A percentile compares a stretch with the other conserved stretches of the same genome.
Evolutionary conservation across 2,113 vertebrate species (phyloP).

Genomic region (Oceanites oceanicus): DNA sequence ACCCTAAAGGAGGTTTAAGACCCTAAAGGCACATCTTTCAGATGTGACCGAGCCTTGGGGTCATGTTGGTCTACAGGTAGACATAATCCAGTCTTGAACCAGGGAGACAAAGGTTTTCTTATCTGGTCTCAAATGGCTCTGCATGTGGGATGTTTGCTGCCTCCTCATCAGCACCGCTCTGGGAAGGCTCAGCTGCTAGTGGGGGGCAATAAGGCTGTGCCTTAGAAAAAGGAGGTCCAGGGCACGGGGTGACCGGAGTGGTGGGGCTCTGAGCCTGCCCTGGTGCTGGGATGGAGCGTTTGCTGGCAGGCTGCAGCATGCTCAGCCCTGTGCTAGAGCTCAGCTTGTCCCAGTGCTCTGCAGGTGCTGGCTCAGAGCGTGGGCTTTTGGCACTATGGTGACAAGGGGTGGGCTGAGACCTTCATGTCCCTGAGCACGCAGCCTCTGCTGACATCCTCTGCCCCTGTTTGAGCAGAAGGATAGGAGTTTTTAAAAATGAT

Average conservation of each 20-base stretch:
- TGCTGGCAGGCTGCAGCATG: not conserved
- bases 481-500: not conserved
- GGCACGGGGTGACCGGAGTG: fast-evolving
- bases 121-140: not conserved
- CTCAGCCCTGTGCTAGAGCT: not conserved
- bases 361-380: not conserved
- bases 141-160: not conserved
- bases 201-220: not conserved
- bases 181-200: not conserved
- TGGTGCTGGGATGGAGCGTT: not conserved
- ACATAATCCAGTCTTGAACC: fast-evolving
- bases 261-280: not conserved
- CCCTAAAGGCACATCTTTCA: not conserved
- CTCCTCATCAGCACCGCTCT: not conserved
- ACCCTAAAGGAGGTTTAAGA: not conserved
- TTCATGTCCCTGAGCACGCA: fast-evolving
- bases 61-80: not conserved
- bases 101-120: not conserved
- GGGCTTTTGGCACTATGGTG: not conserved
- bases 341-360: not conserved
- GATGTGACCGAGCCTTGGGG: not conserved
- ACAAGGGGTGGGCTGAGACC: not conserved
- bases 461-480: not conserved
- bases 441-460: not conserved
- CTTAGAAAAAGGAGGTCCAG: not conserved